Base-by-base conservation (phyloP, 2,888 invertebrate genomes). In the Hydrotaea diabolus region DNA sequence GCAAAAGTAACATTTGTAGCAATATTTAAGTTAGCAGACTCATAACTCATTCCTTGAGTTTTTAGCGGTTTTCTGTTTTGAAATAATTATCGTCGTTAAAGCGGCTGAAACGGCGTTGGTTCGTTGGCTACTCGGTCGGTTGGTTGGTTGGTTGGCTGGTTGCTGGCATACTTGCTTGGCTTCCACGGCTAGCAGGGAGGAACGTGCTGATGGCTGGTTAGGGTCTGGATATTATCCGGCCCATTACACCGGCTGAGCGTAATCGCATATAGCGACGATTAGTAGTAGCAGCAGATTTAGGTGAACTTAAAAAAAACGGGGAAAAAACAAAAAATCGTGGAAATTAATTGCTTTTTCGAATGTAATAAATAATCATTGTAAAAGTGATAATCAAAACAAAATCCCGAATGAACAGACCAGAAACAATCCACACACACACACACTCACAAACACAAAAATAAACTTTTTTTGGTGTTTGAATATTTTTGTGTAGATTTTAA, bases 301-400 rank as follows among this genome's bases (percentile, higher is more conserved):
- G 88, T 87, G 88, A 88, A 87, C 15, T 59, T 2, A 15, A 57
- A 21, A 59, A 15, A 13, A 59, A 23, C 26, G 15, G 26, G 13
- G 15, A 53, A 53, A 31, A 31, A 59, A 59, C 21, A 59, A 83
- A 59, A 83, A 77, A 62, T n/a, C 62, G 80, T 77, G 49, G 80
- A 77, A 90, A 91, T 91, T 91, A 91, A 91, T 91, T 91, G 90
- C 88, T 88, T 88, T 88, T 83, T 85, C 77, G 87, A 88, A 87
- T 85, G 86, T 87, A 88, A 91, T 91, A 91, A 91, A 91, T 91
- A 89, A 83, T 87, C 73, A 72, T 81, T 86, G 85, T 78, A 85
- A 88, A 87, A 87, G 83, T 86, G 86, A 86, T 89, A 88, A 90
- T 89, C 89, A 90, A 88, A 90, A 89, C 87, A 89, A 89, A 88